These are phyloP conservation scores for Sceloporus undulatus DNA, from an alignment of 2,113 vertebrate species.

Conservation along the genomic window DNA sequence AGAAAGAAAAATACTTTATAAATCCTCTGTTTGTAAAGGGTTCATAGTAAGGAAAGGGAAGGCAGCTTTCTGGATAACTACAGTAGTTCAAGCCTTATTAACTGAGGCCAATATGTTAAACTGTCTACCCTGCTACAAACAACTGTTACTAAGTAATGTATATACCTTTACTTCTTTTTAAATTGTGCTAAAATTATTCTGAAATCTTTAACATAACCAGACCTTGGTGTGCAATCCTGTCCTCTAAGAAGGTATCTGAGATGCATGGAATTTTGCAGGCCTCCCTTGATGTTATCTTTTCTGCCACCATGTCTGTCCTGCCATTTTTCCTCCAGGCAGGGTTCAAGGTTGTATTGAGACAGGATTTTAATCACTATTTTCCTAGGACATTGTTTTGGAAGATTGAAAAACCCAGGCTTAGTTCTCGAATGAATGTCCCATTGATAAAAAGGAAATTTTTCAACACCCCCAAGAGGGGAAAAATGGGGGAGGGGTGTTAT, in stretches of 20 bases:
- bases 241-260: background rate
- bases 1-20: background rate
- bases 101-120: background rate
- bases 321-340: background rate
- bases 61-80: background rate
- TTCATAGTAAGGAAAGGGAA: background rate
- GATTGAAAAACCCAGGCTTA: too few relatives aligned
- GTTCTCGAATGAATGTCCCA: too few relatives aligned
- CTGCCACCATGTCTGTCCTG: background rate
- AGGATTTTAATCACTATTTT: too few relatives aligned
- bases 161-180: background rate
- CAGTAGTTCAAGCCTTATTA: background rate
- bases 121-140: too few relatives aligned
- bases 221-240: background rate
- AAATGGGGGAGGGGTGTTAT: background rate
- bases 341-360: too few relatives aligned
- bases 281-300: background rate
- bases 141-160: background rate
- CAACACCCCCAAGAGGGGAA: too few relatives aligned
- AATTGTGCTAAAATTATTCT: background rate
- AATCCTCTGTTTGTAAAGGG: background rate
- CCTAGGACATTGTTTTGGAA: too few relatives aligned
- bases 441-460: too few relatives aligned
- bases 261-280: background rate
- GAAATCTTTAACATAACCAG: background rate